These are phyloP conservation scores for Falco punctatus DNA, from an alignment of 2,113 vertebrate genomes.

Conservation along the genomic window DNA sequence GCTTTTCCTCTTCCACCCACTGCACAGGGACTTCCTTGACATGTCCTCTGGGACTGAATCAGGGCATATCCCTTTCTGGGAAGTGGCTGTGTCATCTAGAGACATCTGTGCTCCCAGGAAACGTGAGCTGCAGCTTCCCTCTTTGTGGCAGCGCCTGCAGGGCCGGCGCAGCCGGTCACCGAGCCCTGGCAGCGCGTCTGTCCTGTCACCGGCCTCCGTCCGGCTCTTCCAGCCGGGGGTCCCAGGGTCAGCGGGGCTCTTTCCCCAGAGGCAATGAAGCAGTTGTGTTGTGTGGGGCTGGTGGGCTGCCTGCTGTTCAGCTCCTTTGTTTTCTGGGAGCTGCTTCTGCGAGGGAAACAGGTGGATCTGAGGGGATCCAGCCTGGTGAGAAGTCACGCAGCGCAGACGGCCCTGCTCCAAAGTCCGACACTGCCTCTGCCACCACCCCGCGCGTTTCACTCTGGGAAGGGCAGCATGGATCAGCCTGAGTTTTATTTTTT, in stretches of 20 bases:
- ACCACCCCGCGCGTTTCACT: rapidly evolving
- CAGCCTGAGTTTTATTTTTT: neutral
- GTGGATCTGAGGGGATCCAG: neutral
- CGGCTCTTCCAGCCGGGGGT: neutral
- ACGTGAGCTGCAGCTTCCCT: neutral
- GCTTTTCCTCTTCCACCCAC: neutral
- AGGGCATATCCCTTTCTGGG: neutral
- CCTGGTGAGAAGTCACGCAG: neutral
- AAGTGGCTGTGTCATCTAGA: neutral
- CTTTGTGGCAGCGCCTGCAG: neutral
- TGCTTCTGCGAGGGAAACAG: constrained; percentile 3
- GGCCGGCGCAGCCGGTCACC: rapidly evolving
- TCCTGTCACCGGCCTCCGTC: too few relatives aligned
- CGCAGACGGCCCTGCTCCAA: neutral
- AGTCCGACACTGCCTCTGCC: neutral
- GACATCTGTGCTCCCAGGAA: constrained; percentile 25
- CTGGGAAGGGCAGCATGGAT: neutral
- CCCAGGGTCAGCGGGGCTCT: neutral
- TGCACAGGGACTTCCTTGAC: rapidly evolving
- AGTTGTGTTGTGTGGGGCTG: neutral
- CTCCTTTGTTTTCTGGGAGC: neutral
- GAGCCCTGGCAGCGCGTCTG: neutral
- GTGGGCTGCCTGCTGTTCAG: constrained; percentile 12
- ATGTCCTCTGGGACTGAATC: rapidly evolving
- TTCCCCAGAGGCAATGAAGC: neutral